These are phyloP conservation scores for Sebastes oblongus DNA, from an alignment of 2,797 vertebrate genomes.

Conservation along the genomic window DNA sequence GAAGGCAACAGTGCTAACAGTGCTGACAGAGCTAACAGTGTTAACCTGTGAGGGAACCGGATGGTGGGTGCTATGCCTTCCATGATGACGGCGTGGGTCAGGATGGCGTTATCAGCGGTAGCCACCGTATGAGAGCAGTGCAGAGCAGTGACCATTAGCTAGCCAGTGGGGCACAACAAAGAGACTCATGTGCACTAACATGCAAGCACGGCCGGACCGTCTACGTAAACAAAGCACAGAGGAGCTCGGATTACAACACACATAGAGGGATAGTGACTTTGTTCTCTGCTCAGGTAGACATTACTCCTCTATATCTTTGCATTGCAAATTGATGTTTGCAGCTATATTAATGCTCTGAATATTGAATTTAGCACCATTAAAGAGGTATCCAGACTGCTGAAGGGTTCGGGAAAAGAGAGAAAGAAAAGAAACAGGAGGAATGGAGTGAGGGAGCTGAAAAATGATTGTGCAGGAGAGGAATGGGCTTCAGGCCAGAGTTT, in stretches of 20 bases:
- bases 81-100: no score
- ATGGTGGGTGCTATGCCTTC: no score
- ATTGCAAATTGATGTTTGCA: neutral
- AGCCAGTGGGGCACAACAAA: neutral
- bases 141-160: neutral
- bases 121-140: neutral
- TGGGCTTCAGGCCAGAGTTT: slow-evolving; percentile 73
- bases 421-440: slow-evolving; percentile 17
- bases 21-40: no score
- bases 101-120: rapidly evolving
- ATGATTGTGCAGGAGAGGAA: slow-evolving; percentile 45
- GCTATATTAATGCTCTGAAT: neutral
- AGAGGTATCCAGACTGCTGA: neutral
- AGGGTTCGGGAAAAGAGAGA: neutral
- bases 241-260: neutral
- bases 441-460: slow-evolving; percentile 26
- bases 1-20: no score
- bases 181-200: neutral
- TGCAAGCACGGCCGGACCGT: neutral
- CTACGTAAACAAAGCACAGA: neutral
- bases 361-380: neutral
- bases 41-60: no score
- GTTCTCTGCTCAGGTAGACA: neutral
- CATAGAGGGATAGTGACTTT: neutral
- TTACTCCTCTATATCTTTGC: neutral